phyloP scores from a whole-genome alignment of 92 coral and sea anemone species.

The Paragorgia papillata region DNA sequence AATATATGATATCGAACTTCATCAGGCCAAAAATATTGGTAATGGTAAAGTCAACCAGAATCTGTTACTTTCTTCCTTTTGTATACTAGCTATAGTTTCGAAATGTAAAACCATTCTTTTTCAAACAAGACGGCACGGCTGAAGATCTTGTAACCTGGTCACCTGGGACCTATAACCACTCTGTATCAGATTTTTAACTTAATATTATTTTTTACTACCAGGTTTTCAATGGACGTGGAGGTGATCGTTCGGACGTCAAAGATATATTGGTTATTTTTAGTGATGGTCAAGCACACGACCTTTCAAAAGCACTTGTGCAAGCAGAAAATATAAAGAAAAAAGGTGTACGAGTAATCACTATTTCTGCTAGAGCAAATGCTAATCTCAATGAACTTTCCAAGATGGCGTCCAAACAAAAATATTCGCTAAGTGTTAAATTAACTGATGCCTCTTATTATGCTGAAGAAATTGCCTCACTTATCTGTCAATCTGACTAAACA shows the following conservation, averaged over 20 bases:
- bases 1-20: no score
- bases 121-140: no score
- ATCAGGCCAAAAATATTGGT: no score
- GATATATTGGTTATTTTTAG: constrained; percentile 12
- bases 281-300: constrained; percentile 42
- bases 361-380: background rate
- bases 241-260: constrained; percentile 25
- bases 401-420: constrained; percentile 16
- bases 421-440: constrained; percentile 5
- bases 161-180: no score
- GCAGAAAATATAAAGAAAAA: constrained; percentile 21
- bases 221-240: constrained; percentile 31
- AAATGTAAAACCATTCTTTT: no score
- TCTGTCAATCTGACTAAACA: constrained; percentile 3
- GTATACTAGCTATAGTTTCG: no score
- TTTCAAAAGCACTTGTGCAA: background rate
- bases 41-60: no score
- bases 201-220: background rate
- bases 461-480: constrained; percentile 12
- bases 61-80: no score
- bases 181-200: no score
- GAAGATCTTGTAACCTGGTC: no score
- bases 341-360: constrained; percentile 18
- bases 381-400: background rate
- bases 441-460: constrained; percentile 25